A percentile compares a stretch with the other conserved stretches of the same genome.
phyloP scores from a whole-genome alignment of 2,797 vertebrate genomes.

The Argya squamiceps region DNA sequence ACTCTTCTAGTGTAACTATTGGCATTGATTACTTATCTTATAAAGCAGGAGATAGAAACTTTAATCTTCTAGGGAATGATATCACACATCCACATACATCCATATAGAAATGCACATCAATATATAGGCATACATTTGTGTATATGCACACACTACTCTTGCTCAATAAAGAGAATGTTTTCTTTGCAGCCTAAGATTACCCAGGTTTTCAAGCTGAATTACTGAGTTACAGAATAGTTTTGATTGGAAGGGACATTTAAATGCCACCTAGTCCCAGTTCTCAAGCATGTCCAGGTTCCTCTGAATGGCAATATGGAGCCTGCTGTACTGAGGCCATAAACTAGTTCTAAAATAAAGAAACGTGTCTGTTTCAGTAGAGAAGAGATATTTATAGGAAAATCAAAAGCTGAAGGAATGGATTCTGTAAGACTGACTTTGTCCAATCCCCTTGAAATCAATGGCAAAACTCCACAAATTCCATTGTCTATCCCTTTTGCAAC shows the following conservation, averaged over 20 bases:
- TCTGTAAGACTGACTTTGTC: not conserved
- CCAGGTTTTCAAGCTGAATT: not conserved
- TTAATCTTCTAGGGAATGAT: not conserved
- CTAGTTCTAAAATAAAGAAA: not conserved
- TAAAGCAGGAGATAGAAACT: not conserved
- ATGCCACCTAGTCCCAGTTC: not conserved
- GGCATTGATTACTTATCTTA: not conserved
- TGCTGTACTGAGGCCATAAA: not conserved
- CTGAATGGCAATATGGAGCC: not conserved
- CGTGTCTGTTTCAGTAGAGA: fast-evolving
- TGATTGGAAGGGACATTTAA: not conserved
- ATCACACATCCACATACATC: not conserved
- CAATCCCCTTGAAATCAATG: not conserved
- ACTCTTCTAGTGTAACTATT: not conserved
- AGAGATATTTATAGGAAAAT: not conserved
- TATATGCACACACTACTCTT: not conserved
- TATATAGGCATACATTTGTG: not conserved
- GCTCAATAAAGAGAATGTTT: not conserved
- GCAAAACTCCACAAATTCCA: not conserved
- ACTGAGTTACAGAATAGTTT: not conserved
- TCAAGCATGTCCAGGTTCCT: not conserved
- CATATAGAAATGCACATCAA: not conserved
- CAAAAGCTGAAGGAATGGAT: not conserved
- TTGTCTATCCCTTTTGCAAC: not conserved
- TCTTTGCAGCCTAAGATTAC: not conserved